Base-by-base conservation (phyloP, 1,140 invertebrate genomes). In the Diachasma alloeum region DNA sequence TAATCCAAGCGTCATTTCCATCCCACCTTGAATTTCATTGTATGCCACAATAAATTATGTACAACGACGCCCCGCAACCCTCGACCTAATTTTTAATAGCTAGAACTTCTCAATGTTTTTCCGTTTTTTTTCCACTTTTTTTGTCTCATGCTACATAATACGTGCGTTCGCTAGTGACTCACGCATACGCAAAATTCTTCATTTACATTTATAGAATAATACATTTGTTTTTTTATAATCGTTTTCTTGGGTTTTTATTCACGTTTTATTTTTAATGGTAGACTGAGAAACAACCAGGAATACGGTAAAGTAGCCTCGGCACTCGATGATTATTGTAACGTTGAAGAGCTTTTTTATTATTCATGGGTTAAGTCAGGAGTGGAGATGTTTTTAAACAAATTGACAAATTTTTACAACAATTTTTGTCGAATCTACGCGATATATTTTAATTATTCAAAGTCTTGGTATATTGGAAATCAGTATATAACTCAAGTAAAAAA, bases 21-120 rank as follows among this genome's bases (percentile, higher is more conserved):
- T 53, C 36, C 11, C 67, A 17, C 37, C 81, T 79, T 83, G 78
- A 86, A 88, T 86, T 88, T 86, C 87, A 87, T 85, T 87, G 82
- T 85, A 84, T 83, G 80, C 74, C 71, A 81, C 46, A 63, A 44
- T 71, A 31, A 70, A 72, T 71, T 77, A 80, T 80, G 59, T 80
- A 80, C 78, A 80, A 75, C 69, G 70, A 75, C 56, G 69, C 66
- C n/a, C 74, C 59, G 42, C 48, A 71, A 75, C 48, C 31, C 48
- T 74, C 22, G 44, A 31, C 59, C 72, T 70, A 48, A 73, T 77
- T 83, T 83, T 82, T 72, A 80, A 79, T 83, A 84, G 83, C 76
- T 79, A 79, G 79, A 79, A 76, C 83, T 81, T 56, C 53, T 75
- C 17, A 53, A 67, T 69, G 39, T 74, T 37, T 31, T 75, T 70